Base-by-base conservation (phyloP, 2,888 invertebrate genomes). In the Drosophila pseudotalamancana region DNA sequence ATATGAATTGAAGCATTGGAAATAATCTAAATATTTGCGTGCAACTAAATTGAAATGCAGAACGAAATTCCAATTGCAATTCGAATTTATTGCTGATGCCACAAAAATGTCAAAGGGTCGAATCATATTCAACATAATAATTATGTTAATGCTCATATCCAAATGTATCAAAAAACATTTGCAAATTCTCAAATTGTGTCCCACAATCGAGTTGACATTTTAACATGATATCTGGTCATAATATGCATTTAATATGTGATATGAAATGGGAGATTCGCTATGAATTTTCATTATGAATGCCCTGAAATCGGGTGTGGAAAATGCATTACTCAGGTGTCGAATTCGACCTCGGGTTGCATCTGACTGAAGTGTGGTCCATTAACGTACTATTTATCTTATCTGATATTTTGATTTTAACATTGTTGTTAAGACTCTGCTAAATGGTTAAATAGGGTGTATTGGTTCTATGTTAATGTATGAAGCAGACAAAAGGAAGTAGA, bases 1-100 rank as follows among this genome's bases (percentile, higher is more conserved):
- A 43, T 63, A 54, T 69, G 51, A 37, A 16, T 66, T 71, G 85
- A 63, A 63, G 53, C 56, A 54, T 70, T 71, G 74, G 40, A 87
- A 68, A 81, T 77, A 71, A 80, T 80, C 74, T 77, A 81, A 81
- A 81, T 81, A 81, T 81, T 81, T 81, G 84, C 68, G 55, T 77
- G 64, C 65, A 68, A 74, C 71, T 62, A 83, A 84, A 81, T 86
- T 87, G 87, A 76, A 84, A 21, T n/a, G 31, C 31, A 25, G n/a
- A 9, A 21, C 42, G 31, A 53, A 39, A 51, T 34, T 57, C 32
- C 43, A 34, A 63, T 62, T 54, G 46, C 63, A 53, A 45, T 53
- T 68, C 40, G 2, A 50, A 42, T 54, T n/a, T n/a, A 54, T 39
- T 40, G 60, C 48, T 50, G 42, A 51, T 12, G 21, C 49, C 25